Evolutionary conservation across 2,888 invertebrate species (phyloP).

Genomic region (Polia nebulosa): DNA sequence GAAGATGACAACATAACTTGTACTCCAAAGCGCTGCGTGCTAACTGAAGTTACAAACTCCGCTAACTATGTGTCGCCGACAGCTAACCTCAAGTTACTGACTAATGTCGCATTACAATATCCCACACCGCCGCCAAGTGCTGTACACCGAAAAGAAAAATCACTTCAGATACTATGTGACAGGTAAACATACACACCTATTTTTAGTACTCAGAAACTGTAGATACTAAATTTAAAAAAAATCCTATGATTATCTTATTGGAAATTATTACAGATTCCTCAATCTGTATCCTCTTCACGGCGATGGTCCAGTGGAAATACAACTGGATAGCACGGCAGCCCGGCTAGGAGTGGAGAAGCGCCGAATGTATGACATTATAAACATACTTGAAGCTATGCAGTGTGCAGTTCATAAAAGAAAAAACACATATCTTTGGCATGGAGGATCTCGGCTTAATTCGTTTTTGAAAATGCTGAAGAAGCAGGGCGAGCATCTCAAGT

Average conservation of each 20-base stretch:
- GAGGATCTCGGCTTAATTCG: constrained; percentile 91
- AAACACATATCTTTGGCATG: constrained; percentile 94
- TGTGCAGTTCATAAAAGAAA: constrained; percentile 93
- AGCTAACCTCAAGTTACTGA: constrained; percentile 93
- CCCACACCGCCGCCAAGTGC: constrained; percentile 89
- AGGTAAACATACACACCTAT: constrained; percentile 87
- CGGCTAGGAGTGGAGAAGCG: constrained; percentile 92
- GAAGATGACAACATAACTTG: constrained; percentile 89
- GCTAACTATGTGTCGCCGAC: constrained; percentile 92
- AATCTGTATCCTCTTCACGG: constrained; percentile 90
- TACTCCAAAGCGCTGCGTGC: constrained; percentile 89
- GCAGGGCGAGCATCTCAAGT: constrained; percentile 89
- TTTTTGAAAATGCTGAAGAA: constrained; percentile 92
- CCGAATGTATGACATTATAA: constrained; percentile 94
- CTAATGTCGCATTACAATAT: constrained; percentile 91
- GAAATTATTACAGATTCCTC: constrained; percentile 85
- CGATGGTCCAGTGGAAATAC: constrained; percentile 90
- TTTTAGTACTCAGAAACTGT: constrained; percentile 1
- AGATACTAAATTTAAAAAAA: background rate
- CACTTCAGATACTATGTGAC: constrained; percentile 91
- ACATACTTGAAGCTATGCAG: constrained; percentile 93
- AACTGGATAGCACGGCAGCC: constrained; percentile 92
- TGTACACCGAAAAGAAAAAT: constrained; percentile 91
- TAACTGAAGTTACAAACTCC: constrained; percentile 90
- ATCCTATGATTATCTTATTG: constrained; percentile 22